These are phyloP conservation scores for Aphelenchoides besseyi DNA, from an alignment of 1,140 invertebrate genomes.

Conservation along the genomic window DNA sequence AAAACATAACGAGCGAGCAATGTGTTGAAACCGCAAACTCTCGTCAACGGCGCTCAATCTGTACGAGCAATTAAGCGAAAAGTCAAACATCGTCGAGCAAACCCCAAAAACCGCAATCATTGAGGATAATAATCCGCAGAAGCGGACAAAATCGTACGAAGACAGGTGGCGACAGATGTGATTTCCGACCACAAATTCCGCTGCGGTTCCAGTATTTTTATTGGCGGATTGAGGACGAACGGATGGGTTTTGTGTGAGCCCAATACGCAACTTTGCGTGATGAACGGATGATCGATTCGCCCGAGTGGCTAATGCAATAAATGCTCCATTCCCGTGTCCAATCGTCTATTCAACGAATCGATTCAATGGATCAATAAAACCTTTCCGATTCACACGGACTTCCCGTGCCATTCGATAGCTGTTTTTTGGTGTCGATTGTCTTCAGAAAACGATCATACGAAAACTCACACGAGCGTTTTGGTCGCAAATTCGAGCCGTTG, in stretches of 20 bases:
- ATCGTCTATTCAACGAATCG: neutral
- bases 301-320: constrained; percentile 5
- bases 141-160: neutral
- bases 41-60: neutral
- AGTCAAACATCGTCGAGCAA: constrained; percentile 1
- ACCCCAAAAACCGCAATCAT: neutral
- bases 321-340: neutral
- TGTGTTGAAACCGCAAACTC: too few relatives aligned
- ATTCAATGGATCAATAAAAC: too few relatives aligned
- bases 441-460: too few relatives aligned
- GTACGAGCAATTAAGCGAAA: constrained; percentile 1
- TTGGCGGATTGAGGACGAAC: neutral
- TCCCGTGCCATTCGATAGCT: too few relatives aligned
- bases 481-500: neutral
- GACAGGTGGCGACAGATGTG: neutral
- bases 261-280: neutral
- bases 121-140: constrained; percentile 1
- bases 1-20: too few relatives aligned
- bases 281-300: constrained; percentile 1
- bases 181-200: neutral
- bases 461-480: neutral
- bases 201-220: constrained; percentile 1
- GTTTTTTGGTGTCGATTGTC: too few relatives aligned
- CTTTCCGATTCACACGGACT: too few relatives aligned
- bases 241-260: too few relatives aligned